phyloP scores from a whole-genome alignment of 2,113 vertebrate species.

The Cercocebus atys region DNA sequence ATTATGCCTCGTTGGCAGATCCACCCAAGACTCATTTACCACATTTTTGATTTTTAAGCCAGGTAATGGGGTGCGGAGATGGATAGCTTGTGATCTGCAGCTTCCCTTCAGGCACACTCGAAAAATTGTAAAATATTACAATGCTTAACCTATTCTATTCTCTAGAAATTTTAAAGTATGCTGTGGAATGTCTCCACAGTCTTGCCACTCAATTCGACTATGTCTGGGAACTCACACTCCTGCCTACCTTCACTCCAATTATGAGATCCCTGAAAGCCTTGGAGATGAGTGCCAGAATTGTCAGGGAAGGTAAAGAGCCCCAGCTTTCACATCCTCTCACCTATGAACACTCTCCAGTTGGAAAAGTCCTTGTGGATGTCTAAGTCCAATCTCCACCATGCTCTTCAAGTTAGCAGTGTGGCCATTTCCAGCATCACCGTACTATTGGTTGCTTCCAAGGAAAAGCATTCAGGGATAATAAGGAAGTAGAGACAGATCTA shows the following conservation, averaged over 20 bases:
- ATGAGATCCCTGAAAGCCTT: fast-evolving
- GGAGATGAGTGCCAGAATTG: fast-evolving
- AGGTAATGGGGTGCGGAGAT: not conserved
- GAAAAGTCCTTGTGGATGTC: not conserved
- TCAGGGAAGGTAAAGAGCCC: fast-evolving
- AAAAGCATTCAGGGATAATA: fast-evolving
- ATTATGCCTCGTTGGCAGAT: not conserved
- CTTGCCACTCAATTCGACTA: fast-evolving
- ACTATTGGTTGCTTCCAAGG: not conserved
- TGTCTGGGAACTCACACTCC: fast-evolving
- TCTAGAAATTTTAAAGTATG: fast-evolving
- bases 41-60: not conserved
- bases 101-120: not conserved
- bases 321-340: not conserved
- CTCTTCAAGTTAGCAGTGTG: not conserved
- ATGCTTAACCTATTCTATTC: not conserved
- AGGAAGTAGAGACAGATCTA: fast-evolving
- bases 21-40: not conserved
- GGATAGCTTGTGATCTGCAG: fast-evolving
- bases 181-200: fast-evolving
- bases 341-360: not conserved
- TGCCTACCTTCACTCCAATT: fast-evolving
- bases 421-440: not conserved
- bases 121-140: not conserved
- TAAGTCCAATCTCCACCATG: fast-evolving